phyloP scores from a whole-genome alignment of 1,140 invertebrate species.

The Episyrphus balteatus region DNA sequence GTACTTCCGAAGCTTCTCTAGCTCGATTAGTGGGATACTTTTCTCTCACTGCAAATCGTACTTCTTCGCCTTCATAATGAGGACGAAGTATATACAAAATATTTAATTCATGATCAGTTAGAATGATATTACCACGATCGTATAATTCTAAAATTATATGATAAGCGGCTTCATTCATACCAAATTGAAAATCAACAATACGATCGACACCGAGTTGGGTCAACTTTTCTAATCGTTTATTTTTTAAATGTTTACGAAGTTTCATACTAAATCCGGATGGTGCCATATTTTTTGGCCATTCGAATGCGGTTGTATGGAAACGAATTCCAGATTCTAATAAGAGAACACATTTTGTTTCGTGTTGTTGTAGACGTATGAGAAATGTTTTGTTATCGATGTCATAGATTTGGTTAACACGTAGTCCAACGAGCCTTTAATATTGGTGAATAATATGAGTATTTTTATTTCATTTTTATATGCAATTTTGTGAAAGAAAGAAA shows the following conservation, averaged over 20 bases:
- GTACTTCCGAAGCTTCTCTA: slow-evolving; percentile 43
- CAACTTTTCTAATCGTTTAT: slow-evolving; percentile 83
- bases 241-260: slow-evolving; percentile 94
- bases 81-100: slow-evolving; percentile 91
- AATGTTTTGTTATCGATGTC: slow-evolving; percentile 97
- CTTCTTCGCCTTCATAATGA: slow-evolving; percentile 85
- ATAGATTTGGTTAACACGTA: slow-evolving; percentile 94
- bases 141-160: slow-evolving; percentile 95
- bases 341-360: slow-evolving; percentile 74
- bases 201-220: slow-evolving; percentile 79
- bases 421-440: slow-evolving; percentile 64
- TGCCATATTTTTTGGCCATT: slow-evolving; percentile 95
- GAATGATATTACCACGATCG: slow-evolving; percentile 91
- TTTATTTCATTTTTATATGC: not conserved
- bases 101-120: slow-evolving; percentile 84
- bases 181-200: slow-evolving; percentile 89
- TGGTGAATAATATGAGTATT: slow-evolving; percentile 5
- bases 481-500: no score
- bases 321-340: slow-evolving; percentile 89
- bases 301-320: slow-evolving; percentile 89
- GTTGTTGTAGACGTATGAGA: slow-evolving; percentile 75
- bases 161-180: slow-evolving; percentile 84
- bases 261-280: slow-evolving; percentile 98
- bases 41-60: slow-evolving; percentile 84
- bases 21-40: slow-evolving; percentile 76